phyloP scores from a whole-genome alignment of 2,888 invertebrate genomes.

The Aplocera efformata region DNA sequence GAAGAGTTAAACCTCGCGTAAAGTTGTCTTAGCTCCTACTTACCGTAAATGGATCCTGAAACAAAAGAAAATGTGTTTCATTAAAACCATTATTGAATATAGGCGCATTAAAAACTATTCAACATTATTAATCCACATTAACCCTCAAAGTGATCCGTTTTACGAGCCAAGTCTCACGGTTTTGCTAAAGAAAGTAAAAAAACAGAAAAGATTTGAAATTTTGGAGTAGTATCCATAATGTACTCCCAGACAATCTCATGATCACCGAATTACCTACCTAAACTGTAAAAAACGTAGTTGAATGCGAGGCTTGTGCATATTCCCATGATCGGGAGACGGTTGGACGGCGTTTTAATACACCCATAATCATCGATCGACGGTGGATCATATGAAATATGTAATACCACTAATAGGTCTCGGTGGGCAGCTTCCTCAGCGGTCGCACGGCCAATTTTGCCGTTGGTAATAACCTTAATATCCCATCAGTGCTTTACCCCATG shows the following conservation, averaged over 20 bases:
- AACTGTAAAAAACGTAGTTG: slow-evolving; percentile 74
- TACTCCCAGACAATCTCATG: slow-evolving; percentile 48
- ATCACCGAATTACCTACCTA: slow-evolving; percentile 73
- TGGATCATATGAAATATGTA: slow-evolving; percentile 76
- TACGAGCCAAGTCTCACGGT: slow-evolving; percentile 46
- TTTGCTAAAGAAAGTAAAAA: slow-evolving; percentile 39
- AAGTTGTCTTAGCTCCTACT: slow-evolving; percentile 33
- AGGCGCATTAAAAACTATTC: slow-evolving; percentile 14
- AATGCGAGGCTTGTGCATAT: slow-evolving; percentile 59
- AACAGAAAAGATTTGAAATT: slow-evolving; percentile 51
- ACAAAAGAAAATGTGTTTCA: slow-evolving; percentile 61
- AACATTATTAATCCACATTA: too few relatives aligned
- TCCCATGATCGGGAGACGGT: slow-evolving; percentile 71
- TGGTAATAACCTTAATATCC: slow-evolving; percentile 77
- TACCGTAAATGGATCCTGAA: slow-evolving; percentile 84
- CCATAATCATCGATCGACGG: slow-evolving; percentile 72
- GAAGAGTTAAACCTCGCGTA: too few relatives aligned
- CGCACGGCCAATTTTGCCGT: slow-evolving; percentile 72
- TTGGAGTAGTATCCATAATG: slow-evolving; percentile 59
- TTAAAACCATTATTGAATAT: too few relatives aligned
- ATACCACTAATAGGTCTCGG: slow-evolving; percentile 74
- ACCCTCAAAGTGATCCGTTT: background rate
- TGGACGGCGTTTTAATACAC: slow-evolving; percentile 71
- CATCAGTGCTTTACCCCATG: slow-evolving; percentile 66
- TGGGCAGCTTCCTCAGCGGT: slow-evolving; percentile 79